A percentile compares a stretch with the other conserved stretches of the same genome.
phyloP scores from a whole-genome alignment of 2,113 vertebrate genomes.

The Aptenodytes patagonicus region DNA sequence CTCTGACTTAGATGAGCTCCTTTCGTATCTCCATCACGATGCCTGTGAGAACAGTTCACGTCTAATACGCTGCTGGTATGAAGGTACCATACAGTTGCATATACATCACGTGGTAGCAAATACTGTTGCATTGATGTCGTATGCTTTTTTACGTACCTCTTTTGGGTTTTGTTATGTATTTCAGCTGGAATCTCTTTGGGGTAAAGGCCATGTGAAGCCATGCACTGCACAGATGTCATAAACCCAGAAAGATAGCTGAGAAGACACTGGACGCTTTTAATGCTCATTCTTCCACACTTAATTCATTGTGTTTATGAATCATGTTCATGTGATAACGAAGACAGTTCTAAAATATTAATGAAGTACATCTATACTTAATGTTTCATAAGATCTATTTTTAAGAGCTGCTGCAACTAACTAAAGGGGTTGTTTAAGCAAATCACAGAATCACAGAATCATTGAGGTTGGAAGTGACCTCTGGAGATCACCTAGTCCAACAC shows the following conservation, averaged over 20 bases:
- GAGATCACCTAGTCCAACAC: not conserved
- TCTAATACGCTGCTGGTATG: not conserved
- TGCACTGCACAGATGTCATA: not conserved
- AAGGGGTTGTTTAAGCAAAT: not conserved
- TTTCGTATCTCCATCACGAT: not conserved
- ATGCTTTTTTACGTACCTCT: not conserved
- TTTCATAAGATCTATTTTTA: not conserved
- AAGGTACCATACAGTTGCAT: not conserved
- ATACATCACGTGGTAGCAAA: too few relatives aligned
- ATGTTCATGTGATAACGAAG: not conserved
- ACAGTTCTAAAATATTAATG: conserved; percentile 21
- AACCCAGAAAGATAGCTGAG: not conserved
- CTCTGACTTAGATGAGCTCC: not conserved
- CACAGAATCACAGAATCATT: not conserved
- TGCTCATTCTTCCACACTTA: not conserved
- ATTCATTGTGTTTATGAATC: not conserved
- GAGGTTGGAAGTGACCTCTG: not conserved
- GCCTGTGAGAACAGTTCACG: not conserved
- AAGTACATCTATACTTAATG: not conserved
- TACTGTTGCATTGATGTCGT: not conserved
- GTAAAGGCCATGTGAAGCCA: not conserved
- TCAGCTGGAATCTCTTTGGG: not conserved
- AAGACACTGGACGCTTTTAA: not conserved
- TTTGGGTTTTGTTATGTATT: not conserved
- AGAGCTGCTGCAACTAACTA: not conserved